Percentiles rank a stretch among this genome's conserved stretches.
phyloP scores from a whole-genome alignment of 2,888 invertebrate genomes.

The Kuschelorhynchus macadamiae region DNA sequence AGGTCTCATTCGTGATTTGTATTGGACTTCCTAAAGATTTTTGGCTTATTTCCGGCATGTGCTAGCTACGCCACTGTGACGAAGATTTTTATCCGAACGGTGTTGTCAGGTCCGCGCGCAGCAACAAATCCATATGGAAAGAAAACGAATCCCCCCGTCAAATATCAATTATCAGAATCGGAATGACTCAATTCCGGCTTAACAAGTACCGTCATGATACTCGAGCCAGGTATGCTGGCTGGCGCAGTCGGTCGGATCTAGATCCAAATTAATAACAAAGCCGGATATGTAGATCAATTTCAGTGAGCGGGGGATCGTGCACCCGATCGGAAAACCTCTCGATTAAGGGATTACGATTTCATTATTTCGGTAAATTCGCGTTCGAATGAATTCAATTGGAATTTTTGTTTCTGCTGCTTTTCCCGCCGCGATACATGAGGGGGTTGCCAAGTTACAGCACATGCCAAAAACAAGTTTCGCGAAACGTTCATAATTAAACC shows the following conservation, averaged over 20 bases:
- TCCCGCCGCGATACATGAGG: no score
- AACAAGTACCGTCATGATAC: constrained; percentile 19
- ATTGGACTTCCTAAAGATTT: no score
- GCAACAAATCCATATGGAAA: neutral
- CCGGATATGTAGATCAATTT: constrained; percentile 50
- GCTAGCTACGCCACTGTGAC: no score
- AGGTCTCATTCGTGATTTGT: no score
- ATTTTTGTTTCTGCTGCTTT: constrained; percentile 10
- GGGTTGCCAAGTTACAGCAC: neutral
- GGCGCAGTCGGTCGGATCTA: constrained; percentile 42
- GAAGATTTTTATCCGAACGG: no score
- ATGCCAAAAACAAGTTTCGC: no score
- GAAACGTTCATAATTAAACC: no score
- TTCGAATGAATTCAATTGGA: constrained; percentile 47
- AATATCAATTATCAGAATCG: constrained; percentile 39
- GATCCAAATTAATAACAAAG: constrained; percentile 50
- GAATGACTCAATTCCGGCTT: constrained; percentile 30
- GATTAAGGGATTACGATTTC: constrained; percentile 59
- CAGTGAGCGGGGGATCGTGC: constrained; percentile 37
- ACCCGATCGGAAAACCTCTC: no score
- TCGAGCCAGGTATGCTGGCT: constrained; percentile 28
- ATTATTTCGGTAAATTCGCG: constrained; percentile 58
- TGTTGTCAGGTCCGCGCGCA: no score
- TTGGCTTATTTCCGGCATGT: no score
- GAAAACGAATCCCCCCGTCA: constrained; percentile 14